Conservation (phyloP, 35 echinoderm and acorn worm species). For the Nesometra sesokonis region DNA sequence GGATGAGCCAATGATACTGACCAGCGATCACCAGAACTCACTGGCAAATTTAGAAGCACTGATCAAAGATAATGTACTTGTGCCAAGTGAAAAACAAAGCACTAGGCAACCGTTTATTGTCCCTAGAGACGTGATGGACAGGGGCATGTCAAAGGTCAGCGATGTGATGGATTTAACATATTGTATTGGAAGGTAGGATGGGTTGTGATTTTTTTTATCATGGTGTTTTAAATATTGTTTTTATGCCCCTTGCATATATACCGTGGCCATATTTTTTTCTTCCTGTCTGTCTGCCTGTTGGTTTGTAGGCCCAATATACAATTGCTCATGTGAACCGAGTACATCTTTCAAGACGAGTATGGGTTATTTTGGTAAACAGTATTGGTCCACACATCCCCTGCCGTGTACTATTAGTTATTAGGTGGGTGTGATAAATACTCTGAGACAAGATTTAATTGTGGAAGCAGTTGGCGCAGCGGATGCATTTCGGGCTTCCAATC, state of each 20-base stretch:
- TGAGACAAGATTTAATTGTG: too few relatives aligned
- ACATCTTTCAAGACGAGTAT: too few relatives aligned
- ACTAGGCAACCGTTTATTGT: constrained; percentile 52
- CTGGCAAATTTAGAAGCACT: constrained; percentile 27
- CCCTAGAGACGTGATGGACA: constrained; percentile 51
- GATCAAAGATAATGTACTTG: constrained; percentile 19
- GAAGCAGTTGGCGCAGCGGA: too few relatives aligned
- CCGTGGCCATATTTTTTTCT: too few relatives aligned
- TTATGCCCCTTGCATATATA: too few relatives aligned
- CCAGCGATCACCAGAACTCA: constrained; percentile 34
- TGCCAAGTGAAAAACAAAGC: neutral
- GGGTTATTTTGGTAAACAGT: too few relatives aligned
- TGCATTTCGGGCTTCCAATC: too few relatives aligned
- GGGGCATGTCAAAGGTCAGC: constrained; percentile 33
- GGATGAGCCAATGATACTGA: constrained; percentile 64
- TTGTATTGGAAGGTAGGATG: constrained; percentile 55
- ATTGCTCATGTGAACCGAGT: neutral
- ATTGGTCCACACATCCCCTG: too few relatives aligned
- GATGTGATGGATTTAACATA: constrained; percentile 4
- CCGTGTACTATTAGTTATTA: too few relatives aligned
- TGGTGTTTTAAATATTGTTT: too few relatives aligned
- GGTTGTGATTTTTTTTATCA: neutral
- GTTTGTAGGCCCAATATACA: neutral
- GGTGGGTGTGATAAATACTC: too few relatives aligned
- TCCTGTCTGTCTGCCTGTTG: neutral